These are phyloP conservation scores for Lepisosteus osseus DNA, from an alignment of 2,113 vertebrate species.

Conservation along the genomic window DNA sequence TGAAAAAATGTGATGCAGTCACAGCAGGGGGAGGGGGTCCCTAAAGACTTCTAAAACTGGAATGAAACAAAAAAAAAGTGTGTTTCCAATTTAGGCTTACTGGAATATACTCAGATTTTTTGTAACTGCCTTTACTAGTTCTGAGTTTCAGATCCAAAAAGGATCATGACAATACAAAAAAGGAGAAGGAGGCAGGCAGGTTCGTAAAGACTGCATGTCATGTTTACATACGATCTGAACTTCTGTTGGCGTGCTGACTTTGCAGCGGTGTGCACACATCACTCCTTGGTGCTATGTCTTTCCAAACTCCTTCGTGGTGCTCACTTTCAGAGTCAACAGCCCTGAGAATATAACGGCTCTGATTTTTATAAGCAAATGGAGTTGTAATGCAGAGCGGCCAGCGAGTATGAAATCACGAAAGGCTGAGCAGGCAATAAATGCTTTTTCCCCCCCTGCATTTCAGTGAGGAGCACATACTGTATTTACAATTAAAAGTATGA, in stretches of 20 bases:
- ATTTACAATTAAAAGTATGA: neutral
- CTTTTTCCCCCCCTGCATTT: slow-evolving; percentile 21
- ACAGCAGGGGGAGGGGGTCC: too few relatives aligned
- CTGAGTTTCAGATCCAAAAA: too few relatives aligned
- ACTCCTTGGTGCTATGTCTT: slow-evolving; percentile 74
- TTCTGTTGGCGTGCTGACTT: slow-evolving; percentile 54
- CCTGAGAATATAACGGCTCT: slow-evolving; percentile 44
- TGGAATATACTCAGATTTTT: neutral
- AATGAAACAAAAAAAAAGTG: neutral
- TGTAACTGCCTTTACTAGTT: too few relatives aligned
- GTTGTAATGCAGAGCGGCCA: slow-evolving; percentile 37
- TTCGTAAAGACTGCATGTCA: slow-evolving; percentile 11
- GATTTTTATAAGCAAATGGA: slow-evolving; percentile 52
- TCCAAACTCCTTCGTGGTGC: slow-evolving; percentile 68
- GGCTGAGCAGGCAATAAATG: slow-evolving; percentile 40
- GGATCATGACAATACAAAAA: neutral
- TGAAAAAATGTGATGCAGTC: too few relatives aligned
- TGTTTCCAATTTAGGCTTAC: slow-evolving; percentile 5
- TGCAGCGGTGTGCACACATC: slow-evolving; percentile 64
- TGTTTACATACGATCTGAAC: slow-evolving; percentile 62
- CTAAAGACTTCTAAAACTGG: neutral
- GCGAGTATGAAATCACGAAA: slow-evolving; percentile 48
- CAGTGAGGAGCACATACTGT: slow-evolving; percentile 19
- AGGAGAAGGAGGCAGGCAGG: neutral
- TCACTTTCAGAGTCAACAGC: slow-evolving; percentile 64